Base-by-base conservation (phyloP, 1,140 invertebrate species). In the Ips nitidus region DNA sequence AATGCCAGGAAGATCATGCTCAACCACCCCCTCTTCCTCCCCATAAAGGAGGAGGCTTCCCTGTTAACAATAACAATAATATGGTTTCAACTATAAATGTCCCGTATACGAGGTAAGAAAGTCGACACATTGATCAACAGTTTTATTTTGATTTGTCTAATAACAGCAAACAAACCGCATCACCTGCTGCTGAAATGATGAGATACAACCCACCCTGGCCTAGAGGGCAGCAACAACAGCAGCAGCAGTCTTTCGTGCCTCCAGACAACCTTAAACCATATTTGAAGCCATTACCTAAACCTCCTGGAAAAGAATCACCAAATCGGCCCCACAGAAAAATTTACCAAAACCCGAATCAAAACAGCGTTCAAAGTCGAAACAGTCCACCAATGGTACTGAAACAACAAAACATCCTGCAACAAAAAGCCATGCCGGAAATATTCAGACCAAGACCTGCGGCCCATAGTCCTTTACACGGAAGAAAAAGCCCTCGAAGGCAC, bases 201-300 rank as follows among this genome's bases (percentile, higher is more conserved):
- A 78, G 77, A 64, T 82, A 82, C 66, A 80, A 76, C 2, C 84
- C 86, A 2, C 86, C 85, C 0, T 86, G 85, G 85, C 85, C 86
- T 2, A 77, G 85, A 53, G 81, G 81, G 1, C 82, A 81, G 64
- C 83, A 83, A 81, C 36, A 83, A 78, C 73, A 83, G 81, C 63
- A 75, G 74, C 8, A 79, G 75, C 1, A 81, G 77, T 41, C 77
- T 77, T 37, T 60, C 41, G 60, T 40, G 36, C 65, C 73, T 3
- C 58, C 72, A 47, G 73, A 76, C 59, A 75, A 75, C 36, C 71
- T 79, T 67, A 82, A 84, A 72, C 83, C 83, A 3, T 85, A 85
- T 69, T 75, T 86, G 73, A 86, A 86, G 75, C 85, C 86, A n/a
- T 74, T 87, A 71, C 86, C 86, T 41, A 85, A 85, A 73, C 84